These are phyloP conservation scores for Percopsis omiscomaycus DNA, from an alignment of 2,797 vertebrate genomes.

Conservation along the genomic window DNA sequence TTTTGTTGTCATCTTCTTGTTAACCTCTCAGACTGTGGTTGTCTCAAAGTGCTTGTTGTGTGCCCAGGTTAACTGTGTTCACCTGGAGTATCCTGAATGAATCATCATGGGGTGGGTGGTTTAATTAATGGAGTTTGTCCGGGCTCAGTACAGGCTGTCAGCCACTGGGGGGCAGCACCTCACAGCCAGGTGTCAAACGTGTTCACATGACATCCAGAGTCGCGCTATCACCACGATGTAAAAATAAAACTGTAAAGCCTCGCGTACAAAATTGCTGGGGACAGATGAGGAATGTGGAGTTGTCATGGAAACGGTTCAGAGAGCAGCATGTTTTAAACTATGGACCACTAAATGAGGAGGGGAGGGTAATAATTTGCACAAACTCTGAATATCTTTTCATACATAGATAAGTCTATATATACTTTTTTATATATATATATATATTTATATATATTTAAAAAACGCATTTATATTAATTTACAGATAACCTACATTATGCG, in stretches of 20 bases:
- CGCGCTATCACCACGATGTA: constrained; percentile 78
- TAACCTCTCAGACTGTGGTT: constrained; percentile 53
- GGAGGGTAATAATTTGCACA: constrained; percentile 80
- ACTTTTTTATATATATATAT: constrained; percentile 71
- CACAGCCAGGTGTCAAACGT: constrained; percentile 3
- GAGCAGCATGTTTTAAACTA: constrained; percentile 84
- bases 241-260: constrained; percentile 83
- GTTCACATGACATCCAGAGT: constrained; percentile 49
- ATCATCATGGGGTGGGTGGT: constrained; percentile 2
- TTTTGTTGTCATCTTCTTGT: constrained; percentile 57
- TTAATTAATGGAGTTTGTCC: constrained; percentile 17
- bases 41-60: constrained; percentile 69
- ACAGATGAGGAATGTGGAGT: constrained; percentile 59
- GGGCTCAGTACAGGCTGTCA: constrained; percentile 22
- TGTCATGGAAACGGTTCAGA: constrained; percentile 77
- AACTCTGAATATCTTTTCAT: constrained; percentile 84
- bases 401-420: constrained; percentile 75
- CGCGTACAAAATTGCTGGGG: constrained; percentile 65
- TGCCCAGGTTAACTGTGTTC: constrained; percentile 21
- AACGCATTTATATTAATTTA: constrained; percentile 98
- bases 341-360: constrained; percentile 84
- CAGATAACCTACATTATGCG: constrained; percentile 90
- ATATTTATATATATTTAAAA: constrained; percentile 75
- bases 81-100: constrained; percentile 28
- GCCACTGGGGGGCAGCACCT: constrained; percentile 59